Base-by-base conservation (phyloP, 2,113 vertebrate genomes). In the Tetrao urogallus region DNA sequence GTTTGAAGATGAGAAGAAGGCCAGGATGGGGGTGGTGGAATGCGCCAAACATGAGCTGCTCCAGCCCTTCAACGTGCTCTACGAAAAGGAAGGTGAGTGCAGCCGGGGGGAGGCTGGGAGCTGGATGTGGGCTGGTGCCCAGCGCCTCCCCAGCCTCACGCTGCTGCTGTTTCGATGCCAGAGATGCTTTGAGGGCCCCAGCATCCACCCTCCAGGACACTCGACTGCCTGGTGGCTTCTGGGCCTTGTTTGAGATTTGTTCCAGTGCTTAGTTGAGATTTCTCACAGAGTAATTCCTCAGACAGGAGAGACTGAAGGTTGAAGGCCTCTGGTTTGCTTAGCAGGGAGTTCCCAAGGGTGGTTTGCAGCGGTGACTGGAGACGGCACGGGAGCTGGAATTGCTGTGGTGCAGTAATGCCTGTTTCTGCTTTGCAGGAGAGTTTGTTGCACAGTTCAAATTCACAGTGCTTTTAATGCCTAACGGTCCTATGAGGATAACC, bases 401-500 rank as follows among this genome's bases (percentile, higher is more conserved):
- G 45, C 70, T 10, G 27, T 0, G 28, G 32, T 5, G 50, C 7
- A 4, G 10, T 42, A 6, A 50, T 2, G 1, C 17, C 24, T 1
- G 1, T 87, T 57, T 70, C 13, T 92, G 50, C 76, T 78, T 54
- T 65, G 24, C 92, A 99, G 99, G 99, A 27, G 99, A 99, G 97
- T 98, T 98, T 58, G 99, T 99, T 45, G 99, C 99, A 42, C 99
- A 99, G 98, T 99, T 99, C 97, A 99, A 99, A 97, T 99, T 99
- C 98, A 99, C 99, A 32, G 99, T 99, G 97, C 97, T 99, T 64
- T 98, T 99, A 89, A 99, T 99, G 99, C 98, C 99, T 73, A 99
- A 99, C 27, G 99, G 99, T 32, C 99, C 99, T 48, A 98, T 99
- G 98, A 89, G 99, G 97, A 99, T 99, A 98, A 99, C 99, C 70